Evolutionary conservation across 2,888 invertebrate species (phyloP).

Genomic region (Fragum whitleyi): DNA sequence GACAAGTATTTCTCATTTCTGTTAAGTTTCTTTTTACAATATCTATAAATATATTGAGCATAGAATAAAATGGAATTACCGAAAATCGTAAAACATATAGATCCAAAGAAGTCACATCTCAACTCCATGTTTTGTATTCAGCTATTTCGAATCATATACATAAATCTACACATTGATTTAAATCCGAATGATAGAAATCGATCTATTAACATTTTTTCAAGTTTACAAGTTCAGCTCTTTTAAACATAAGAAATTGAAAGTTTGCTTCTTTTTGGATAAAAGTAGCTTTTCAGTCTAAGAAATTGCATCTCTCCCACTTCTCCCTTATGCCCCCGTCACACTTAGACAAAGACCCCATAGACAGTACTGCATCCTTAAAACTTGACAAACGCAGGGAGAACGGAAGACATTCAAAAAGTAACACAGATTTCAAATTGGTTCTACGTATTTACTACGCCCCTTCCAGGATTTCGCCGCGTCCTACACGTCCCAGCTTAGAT

Average conservation of each 20-base stretch:
- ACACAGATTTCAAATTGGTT: not conserved
- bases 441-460: conserved; percentile 1
- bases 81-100: not conserved
- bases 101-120: too few relatives aligned
- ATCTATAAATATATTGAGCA: too few relatives aligned
- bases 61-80: not conserved
- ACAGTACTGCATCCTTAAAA: not conserved
- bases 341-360: not conserved
- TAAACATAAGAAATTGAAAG: too few relatives aligned
- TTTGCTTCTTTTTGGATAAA: too few relatives aligned
- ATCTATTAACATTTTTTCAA: not conserved
- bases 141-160: not conserved
- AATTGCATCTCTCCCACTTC: too few relatives aligned
- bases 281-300: too few relatives aligned
- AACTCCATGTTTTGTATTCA: too few relatives aligned
- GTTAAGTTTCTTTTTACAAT: too few relatives aligned
- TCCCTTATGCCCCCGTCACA: too few relatives aligned
- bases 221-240: not conserved
- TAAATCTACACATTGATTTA: not conserved
- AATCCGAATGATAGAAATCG: not conserved
- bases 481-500: not conserved
- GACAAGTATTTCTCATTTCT: too few relatives aligned
- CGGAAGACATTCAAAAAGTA: not conserved
- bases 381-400: not conserved
- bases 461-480: not conserved